phyloP scores from a whole-genome alignment of 2,113 vertebrate species.

The Nannospalax galili region DNA sequence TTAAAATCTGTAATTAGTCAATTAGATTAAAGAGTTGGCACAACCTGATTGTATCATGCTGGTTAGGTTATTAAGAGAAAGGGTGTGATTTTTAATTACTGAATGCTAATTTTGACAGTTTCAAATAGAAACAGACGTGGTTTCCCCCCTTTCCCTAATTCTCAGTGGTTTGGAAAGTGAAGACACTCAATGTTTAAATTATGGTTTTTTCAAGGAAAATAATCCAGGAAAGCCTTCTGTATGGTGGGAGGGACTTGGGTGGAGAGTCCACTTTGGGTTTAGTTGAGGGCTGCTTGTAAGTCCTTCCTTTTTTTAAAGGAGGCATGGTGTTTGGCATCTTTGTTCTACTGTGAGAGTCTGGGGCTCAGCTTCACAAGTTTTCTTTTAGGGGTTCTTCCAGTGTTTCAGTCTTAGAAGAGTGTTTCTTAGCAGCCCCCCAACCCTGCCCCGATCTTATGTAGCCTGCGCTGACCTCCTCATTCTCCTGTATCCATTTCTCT shows the following conservation, averaged over 20 bases:
- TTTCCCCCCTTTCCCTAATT: constrained; percentile 79
- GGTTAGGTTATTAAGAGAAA: constrained; percentile 94
- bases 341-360: not conserved
- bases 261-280: not conserved
- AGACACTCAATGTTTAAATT: constrained; percentile 78
- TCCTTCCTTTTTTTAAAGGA: not conserved
- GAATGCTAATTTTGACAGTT: constrained; percentile 93
- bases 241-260: constrained; percentile 8
- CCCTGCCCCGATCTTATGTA: not conserved
- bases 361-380: not conserved
- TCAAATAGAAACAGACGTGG: constrained; percentile 91
- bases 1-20: constrained; percentile 95
- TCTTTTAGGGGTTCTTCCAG: not conserved
- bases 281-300: constrained; percentile 29
- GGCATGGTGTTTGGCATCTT: not conserved
- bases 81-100: constrained; percentile 94
- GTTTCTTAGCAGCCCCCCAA: too few species aligned
- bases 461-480: too few species aligned
- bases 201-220: constrained; percentile 58
- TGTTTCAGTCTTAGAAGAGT: not conserved
- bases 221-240: constrained; percentile 28
- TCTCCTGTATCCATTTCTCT: not conserved
- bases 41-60: constrained; percentile 93
- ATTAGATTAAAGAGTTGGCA: constrained; percentile 94
- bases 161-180: constrained; percentile 83